Base-by-base conservation (phyloP, 2,888 invertebrate genomes). In the Hemistola chrysoprasaria region DNA sequence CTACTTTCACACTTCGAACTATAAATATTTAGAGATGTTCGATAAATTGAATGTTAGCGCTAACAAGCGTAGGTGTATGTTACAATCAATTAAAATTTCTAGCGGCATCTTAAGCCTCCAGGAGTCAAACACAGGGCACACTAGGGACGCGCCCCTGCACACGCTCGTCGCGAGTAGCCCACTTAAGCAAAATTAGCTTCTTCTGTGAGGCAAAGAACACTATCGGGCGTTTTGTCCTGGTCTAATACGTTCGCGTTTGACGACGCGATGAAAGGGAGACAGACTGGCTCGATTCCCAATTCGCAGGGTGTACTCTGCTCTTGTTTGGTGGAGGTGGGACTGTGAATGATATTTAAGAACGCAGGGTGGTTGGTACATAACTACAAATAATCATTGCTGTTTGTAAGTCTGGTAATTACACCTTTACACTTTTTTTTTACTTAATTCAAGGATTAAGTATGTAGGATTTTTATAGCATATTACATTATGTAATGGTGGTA, bases 131-230 rank as follows among this genome's bases (percentile, higher is more conserved):
- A 75, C 60, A 71, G 64, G 63, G 59, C 56, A 57, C 28, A 53
- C 47, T 58, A 64, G 68, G 71, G 75, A 63, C n/a, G 66, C 59
- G 59, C 69, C 75, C 74, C 64, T 63, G 61, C 53, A 61, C 60
- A 62, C 65, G 64, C 67, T 16, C 16, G 62, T 59, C 56, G 58
- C 53, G 76, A 85, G 85, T 86, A 84, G 86, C 86, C 85, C 87
- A 86, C 87, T 87, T 87, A 83, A 81, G 83, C 75, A 82, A 87
- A 86, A 87, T 87, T 87, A 87, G 87, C 87, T 87, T 74, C 84
- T 86, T 81, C 81, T 84, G 80, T 80, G n/a, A 74, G 72, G 78
- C 69, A 80, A 85, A 84, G 84, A 84, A 86, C 81, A 81, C 85
- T 85, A 87, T 87, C 80, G 83, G 82, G 75, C 82, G 87, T 83